phyloP scores from a whole-genome alignment of 1,140 invertebrate genomes.

The Papilio machaon region DNA sequence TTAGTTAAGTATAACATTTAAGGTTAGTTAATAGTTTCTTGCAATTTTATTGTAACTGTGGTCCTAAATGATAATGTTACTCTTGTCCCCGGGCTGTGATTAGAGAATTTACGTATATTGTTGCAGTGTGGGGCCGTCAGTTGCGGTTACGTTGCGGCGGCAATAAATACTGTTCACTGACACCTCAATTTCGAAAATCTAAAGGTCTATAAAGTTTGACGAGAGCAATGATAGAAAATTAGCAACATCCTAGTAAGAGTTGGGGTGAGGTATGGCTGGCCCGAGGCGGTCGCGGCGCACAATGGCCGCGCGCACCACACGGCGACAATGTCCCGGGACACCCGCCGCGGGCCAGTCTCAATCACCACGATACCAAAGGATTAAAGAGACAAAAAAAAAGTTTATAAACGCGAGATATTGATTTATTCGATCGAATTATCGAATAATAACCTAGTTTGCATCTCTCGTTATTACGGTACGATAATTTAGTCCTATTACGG shows the following conservation, averaged over 20 bases:
- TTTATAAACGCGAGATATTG: constrained; percentile 59
- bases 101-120: constrained; percentile 66
- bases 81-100: constrained; percentile 59
- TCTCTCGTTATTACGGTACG: constrained; percentile 75
- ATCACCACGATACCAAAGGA: constrained; percentile 40
- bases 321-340: constrained; percentile 52
- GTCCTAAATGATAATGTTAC: constrained; percentile 59
- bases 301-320: constrained; percentile 57
- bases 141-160: constrained; percentile 59
- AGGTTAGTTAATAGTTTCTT: constrained; percentile 32
- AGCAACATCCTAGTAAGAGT: constrained; percentile 75
- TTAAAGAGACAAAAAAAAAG: constrained; percentile 49
- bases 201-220: constrained; percentile 74
- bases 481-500: constrained; percentile 77
- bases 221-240: constrained; percentile 80
- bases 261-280: constrained; percentile 72
- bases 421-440: constrained; percentile 78
- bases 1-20: constrained; percentile 13
- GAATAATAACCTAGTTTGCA: constrained; percentile 77
- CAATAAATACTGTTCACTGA: constrained; percentile 78
- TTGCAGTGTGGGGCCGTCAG: constrained; percentile 48
- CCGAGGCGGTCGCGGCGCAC: constrained; percentile 62
- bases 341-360: constrained; percentile 53
- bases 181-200: constrained; percentile 77
- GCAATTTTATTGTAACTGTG: constrained; percentile 47